Evolutionary conservation across 1,140 invertebrate species (phyloP).

Genomic region (Chlorops oryzae): DNA sequence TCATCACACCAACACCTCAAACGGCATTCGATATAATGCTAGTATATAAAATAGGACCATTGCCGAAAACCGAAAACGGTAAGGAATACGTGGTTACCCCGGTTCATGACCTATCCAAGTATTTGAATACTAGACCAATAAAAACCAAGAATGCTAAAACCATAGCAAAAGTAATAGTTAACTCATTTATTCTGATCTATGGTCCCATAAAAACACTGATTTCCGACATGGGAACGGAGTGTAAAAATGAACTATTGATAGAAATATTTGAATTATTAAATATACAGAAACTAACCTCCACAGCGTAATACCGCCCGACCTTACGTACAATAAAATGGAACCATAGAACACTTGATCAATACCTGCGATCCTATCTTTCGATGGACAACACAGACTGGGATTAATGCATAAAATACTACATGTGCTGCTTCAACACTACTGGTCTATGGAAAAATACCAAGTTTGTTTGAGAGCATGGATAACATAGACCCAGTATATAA

Average conservation of each 20-base stretch:
- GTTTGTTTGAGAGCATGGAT: slow-evolving; percentile 6
- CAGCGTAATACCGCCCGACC: slow-evolving; percentile 17
- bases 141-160: too few species aligned
- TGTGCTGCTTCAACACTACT: slow-evolving; percentile 23
- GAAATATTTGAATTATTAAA: slow-evolving; percentile 18
- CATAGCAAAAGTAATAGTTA: too few species aligned
- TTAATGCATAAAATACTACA: slow-evolving; percentile 17
- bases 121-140: slow-evolving; percentile 16
- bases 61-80: slow-evolving; percentile 10
- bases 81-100: slow-evolving; percentile 20
- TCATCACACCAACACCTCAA: slow-evolving; percentile 3
- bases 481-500: slow-evolving; percentile 17
- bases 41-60: slow-evolving; percentile 16
- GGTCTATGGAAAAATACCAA: slow-evolving; percentile 15
- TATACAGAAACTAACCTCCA: slow-evolving; percentile 19
- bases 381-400: slow-evolving; percentile 18
- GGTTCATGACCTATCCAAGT: slow-evolving; percentile 20
- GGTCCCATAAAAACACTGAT: too few species aligned
- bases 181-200: too few species aligned
- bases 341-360: slow-evolving; percentile 19
- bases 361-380: slow-evolving; percentile 16
- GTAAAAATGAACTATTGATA: slow-evolving; percentile 22
- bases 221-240: too few species aligned
- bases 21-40: slow-evolving; percentile 11
- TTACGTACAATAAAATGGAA: slow-evolving; percentile 13